phyloP scores from a whole-genome alignment of 2,113 vertebrate genomes.

The Nesoenas mayeri region DNA sequence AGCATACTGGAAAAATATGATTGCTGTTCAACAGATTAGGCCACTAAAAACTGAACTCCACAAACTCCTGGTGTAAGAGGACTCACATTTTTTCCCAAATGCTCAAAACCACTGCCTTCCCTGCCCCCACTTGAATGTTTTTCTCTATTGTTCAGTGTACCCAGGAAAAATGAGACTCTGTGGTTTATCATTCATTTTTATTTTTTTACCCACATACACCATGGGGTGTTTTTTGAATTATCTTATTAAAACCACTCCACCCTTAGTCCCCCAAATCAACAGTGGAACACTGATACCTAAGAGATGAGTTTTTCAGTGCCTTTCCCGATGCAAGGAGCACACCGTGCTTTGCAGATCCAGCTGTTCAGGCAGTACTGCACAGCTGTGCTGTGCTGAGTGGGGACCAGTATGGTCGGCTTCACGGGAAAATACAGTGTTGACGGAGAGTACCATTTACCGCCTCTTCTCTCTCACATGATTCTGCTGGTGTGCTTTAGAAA shows the following conservation, averaged over 20 bases:
- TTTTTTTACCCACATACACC: constrained; percentile 45
- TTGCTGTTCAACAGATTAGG: neutral
- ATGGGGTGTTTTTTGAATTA: neutral
- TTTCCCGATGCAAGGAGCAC: neutral
- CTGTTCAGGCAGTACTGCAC: neutral
- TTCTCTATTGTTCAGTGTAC: constrained; percentile 58
- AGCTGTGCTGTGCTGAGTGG: neutral
- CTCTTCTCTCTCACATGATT: neutral
- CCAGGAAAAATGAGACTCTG: constrained; percentile 42
- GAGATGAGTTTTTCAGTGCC: neutral
- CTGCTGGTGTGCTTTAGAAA: neutral
- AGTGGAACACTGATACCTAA: neutral
- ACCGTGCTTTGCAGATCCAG: neutral
- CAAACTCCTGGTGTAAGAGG: neutral
- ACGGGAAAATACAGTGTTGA: neutral
- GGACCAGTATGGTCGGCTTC: neutral
- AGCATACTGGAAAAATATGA: neutral
- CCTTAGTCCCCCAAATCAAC: neutral
- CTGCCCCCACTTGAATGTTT: neutral
- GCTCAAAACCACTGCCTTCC: constrained; percentile 47
- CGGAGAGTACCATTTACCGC: neutral
- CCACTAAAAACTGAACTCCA: neutral
- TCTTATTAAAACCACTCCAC: neutral
- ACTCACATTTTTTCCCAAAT: constrained; percentile 42
- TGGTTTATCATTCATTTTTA: constrained; percentile 19